phyloP scores from a whole-genome alignment of 1,140 invertebrate species.

The Drosophila varians region DNA sequence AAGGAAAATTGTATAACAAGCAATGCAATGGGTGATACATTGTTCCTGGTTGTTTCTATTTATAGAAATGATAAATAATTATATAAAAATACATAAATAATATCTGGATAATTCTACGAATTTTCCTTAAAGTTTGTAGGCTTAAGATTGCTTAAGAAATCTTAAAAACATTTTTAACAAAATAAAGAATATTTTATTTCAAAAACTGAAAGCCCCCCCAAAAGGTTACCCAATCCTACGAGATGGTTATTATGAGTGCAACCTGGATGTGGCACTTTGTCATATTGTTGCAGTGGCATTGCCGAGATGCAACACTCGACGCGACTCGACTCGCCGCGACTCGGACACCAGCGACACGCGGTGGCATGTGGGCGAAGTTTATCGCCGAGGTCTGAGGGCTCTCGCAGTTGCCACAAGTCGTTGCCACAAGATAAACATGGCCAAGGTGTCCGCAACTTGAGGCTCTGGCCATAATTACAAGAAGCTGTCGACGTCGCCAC shows the following conservation, averaged over 20 bases:
- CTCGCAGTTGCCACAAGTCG: constrained; percentile 2
- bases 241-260: constrained; percentile 18
- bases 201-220: no score
- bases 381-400: constrained; percentile 3
- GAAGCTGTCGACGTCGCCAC: constrained; percentile 25
- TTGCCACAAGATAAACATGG: constrained; percentile 35
- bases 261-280: constrained; percentile 23
- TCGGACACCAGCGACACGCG: constrained; percentile 7
- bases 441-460: constrained; percentile 35
- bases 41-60: no score
- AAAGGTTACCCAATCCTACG: background rate
- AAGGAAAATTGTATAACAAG: no score
- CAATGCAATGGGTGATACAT: no score
- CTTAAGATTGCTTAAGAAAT: no score
- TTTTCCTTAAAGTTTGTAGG: no score
- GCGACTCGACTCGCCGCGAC: background rate
- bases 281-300: constrained; percentile 42
- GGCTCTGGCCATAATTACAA: constrained; percentile 38
- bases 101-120: no score
- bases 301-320: constrained; percentile 29
- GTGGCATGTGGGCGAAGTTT: constrained; percentile 45
- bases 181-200: no score
- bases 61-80: no score
- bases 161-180: no score
- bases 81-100: no score